Evolutionary conservation across 1,140 invertebrate genomes (phyloP).

Genomic region (Drosophila malerkotliana): DNA sequence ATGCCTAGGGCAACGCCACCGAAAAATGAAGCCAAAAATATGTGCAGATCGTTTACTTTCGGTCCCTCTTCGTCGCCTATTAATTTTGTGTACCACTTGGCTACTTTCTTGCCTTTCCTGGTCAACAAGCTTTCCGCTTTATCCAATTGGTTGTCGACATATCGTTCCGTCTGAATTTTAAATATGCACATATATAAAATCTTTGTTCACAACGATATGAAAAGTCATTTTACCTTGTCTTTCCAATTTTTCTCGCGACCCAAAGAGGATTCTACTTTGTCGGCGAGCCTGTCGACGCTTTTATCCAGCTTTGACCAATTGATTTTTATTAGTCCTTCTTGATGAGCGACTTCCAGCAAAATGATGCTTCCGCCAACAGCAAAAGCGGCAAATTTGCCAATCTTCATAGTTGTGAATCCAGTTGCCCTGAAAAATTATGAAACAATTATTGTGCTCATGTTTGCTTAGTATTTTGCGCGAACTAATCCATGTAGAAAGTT

Average conservation of each 20-base stretch:
- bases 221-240: constrained; percentile 89
- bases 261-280: constrained; percentile 91
- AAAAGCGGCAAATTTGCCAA: constrained; percentile 95
- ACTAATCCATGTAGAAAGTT: background rate
- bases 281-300: constrained; percentile 91
- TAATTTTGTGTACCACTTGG: constrained; percentile 89
- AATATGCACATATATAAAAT: background rate
- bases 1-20: constrained; percentile 89
- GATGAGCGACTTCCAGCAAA: constrained; percentile 94
- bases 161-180: constrained; percentile 88
- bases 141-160: constrained; percentile 90
- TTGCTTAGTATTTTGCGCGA: too few relatives aligned
- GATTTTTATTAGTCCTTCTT: constrained; percentile 96
- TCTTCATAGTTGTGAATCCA: constrained; percentile 95
- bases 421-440: constrained; percentile 88
- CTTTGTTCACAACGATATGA: background rate
- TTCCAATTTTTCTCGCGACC: constrained; percentile 89
- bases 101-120: constrained; percentile 87
- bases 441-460: background rate
- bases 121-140: constrained; percentile 90
- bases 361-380: constrained; percentile 95
- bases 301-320: constrained; percentile 95
- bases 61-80: constrained; percentile 87
- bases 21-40: constrained; percentile 90
- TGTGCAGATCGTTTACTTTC: constrained; percentile 89